Evolutionary conservation across 2,113 vertebrate species (phyloP).

Genomic region (Halcyon malimbica): DNA sequence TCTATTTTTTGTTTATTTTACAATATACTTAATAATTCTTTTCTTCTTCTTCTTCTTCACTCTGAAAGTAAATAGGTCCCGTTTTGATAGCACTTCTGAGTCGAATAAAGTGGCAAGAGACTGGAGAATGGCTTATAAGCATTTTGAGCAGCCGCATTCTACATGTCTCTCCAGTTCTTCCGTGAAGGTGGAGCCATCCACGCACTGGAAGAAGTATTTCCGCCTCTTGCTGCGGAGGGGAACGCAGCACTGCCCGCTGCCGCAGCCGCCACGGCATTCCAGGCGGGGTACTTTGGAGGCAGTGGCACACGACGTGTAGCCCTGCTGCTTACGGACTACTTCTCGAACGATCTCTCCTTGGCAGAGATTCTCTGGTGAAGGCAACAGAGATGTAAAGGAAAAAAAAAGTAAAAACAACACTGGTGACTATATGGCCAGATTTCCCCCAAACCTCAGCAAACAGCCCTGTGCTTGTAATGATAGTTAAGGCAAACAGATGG

Average conservation of each 20-base stretch:
- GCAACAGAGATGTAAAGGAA: neutral
- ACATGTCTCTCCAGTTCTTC: conserved; percentile 92
- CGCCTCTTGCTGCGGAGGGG: conserved; percentile 88
- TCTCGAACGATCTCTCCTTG: conserved; percentile 90
- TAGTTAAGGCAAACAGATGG: neutral
- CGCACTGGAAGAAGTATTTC: conserved; percentile 92
- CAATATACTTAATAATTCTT: conserved; percentile 97
- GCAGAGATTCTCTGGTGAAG: conserved; percentile 82
- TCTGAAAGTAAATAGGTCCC: conserved; percentile 77
- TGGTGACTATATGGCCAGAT: neutral
- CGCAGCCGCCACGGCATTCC: conserved; percentile 85
- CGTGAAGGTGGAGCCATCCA: conserved; percentile 88
- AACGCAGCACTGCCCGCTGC: conserved; percentile 85
- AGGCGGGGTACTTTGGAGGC: conserved; percentile 85
- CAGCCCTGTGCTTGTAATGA: neutral
- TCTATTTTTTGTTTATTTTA: conserved; percentile 99
- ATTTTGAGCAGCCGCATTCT: conserved; percentile 92
- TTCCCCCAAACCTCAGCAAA: neutral
- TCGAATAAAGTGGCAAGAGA: conserved; percentile 61
- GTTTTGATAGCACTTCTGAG: conserved; percentile 44
- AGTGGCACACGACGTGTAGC: conserved; percentile 83
- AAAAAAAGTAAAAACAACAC: too few relatives aligned
- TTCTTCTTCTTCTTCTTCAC: conserved; percentile 74
- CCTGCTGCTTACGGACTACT: conserved; percentile 87
- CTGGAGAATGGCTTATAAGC: conserved; percentile 70